Evolutionary conservation across 1,140 invertebrate genomes (phyloP), one percentile per base, ranked within the genome.

Genomic region (Gryon sp.): DNA sequence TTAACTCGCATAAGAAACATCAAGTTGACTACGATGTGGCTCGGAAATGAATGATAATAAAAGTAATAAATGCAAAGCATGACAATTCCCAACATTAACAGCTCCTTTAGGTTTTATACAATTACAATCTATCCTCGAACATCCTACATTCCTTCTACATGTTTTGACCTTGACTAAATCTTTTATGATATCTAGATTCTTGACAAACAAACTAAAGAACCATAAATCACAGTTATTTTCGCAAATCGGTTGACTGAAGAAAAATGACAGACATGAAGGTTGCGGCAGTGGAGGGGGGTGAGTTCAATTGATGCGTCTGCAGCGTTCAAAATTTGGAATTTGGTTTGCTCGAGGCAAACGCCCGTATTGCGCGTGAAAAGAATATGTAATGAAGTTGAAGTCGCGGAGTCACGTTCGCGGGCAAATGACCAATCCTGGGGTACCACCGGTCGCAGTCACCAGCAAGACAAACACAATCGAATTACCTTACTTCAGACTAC

Each of bases 161-260:
- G 50, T 7, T 4, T 8, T 24, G n/a, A 52, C 48, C 32, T 53
- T 38, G 34, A 20, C 76, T 14, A 45, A 60, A 30, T 46, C 20
- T n/a, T n/a, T n/a, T n/a, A n/a, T n/a, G n/a, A n/a, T n/a, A n/a
- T n/a, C n/a, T n/a, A n/a, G n/a, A n/a, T n/a, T n/a, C n/a, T n/a
- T n/a, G n/a, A n/a, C n/a, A n/a, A n/a, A n/a, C n/a, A n/a, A n/a
- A n/a, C n/a, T n/a, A n/a, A 14, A 18, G 36, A 20, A 4, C 63
- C 72, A 82, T 84, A 82, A 83, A 83, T 82, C 81, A 82, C 43
- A 52, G 57, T 43, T 73, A 72, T 82, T 84, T 82, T 82, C 80
- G 78, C 78, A 80, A 84, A 84, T 83, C 82, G 72, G 38, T 24
- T 28, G 41, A 34, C 34, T 43, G n/a, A 41, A 69, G 79, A 81